Evolutionary conservation across 2,888 invertebrate genomes (phyloP), one percentile per base, ranked within the genome.

Genomic region (Pachliopta kotzebuea): DNA sequence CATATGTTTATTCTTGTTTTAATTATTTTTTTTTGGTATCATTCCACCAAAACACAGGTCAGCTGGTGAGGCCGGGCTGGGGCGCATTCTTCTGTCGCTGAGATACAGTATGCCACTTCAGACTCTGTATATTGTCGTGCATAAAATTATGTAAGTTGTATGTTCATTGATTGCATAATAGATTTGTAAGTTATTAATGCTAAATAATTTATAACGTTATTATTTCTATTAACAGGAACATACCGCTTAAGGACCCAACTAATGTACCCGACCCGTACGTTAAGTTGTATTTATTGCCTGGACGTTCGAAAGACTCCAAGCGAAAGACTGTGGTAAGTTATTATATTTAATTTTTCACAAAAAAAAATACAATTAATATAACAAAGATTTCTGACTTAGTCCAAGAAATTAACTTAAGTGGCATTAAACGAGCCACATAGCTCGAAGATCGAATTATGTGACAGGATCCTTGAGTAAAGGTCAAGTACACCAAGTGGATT

Each of bases 181-280:
- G 6, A 7, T n/a, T 4, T n/a, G n/a, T 45, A 45, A 14, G 7
- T 7, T 6, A 45, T 45, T 7, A 45, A n/a, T 14, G 11, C 37
- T 37, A 37, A 37, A 37, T 37, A 37, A 26, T 37, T 11, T 11
- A 37, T 37, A 14, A n/a, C 6, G 21, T 20, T 11, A 52, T 63
- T 3, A 37, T 37, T 37, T 37, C 14, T 37, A 21, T 17, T 62
- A 29, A 31, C 80, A 96, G 96, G 75, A 95, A 97, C 84, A 93
- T 97, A 75, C 96, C 96, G 0, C 86, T 95, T 54, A 96, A 96
- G 75, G 97, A 97, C 81, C 95, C 96, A 1, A 93, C 94, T 69
- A 96, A 95, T 80, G 95, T 97, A 75, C 98, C 97, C 1, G 97
- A 98, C 88, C 96, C 97, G 0, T 98, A 98, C 79, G 97, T 98